Evolutionary conservation across 1,140 invertebrate genomes (phyloP), one percentile per base, ranked within the genome.

Genomic region (Drosophila varians): DNA sequence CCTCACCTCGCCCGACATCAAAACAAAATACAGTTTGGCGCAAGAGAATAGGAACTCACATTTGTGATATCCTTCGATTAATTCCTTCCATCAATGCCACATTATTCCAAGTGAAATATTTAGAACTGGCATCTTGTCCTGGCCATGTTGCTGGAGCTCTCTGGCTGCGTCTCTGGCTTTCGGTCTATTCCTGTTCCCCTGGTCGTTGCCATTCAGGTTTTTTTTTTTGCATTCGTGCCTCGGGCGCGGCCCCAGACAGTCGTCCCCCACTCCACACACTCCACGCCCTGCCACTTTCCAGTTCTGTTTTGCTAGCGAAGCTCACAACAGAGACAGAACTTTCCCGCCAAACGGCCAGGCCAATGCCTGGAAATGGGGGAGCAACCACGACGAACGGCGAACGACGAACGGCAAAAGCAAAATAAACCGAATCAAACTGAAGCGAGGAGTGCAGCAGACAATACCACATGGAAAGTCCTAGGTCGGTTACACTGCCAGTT

Each of bases 321-420:
- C 52, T 58, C 55, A 26, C 46, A 49, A 38, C 55, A 49, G 38
- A 42, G 38, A 42, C 36, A 14, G 36, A 42, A 16, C 16, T 77
- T 87, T 87, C 82, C 83, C 82, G 82, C 82, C 82, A 87, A 87
- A 82, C 82, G 82, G n/a, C n/a, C n/a, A n/a, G n/a, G n/a, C n/a
- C 82, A 77, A 87, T 70, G 77, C 62, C 62, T 64, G 45, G n/a
- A 42, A 25, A 64, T 26, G 62, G 46, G 38, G 64, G 38, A 70
- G 57, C 48, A 60, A 43, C 64, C 64, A 51, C 61, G 21, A 14
- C 65, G 61, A 64, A 57, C 12, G 36, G 21, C 57, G n/a, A 70
- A 51, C 61, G 21, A 14, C 65, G 61, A 64, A 57, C 12, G 36
- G 21, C 57, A 28, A 26, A 69, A 36, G 45, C 31, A 49, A 34